A percentile compares a stretch with the other conserved stretches of the same genome.
Conservation (phyloP, 2,113 vertebrate species). For the Pollimyrus isidori region DNA sequence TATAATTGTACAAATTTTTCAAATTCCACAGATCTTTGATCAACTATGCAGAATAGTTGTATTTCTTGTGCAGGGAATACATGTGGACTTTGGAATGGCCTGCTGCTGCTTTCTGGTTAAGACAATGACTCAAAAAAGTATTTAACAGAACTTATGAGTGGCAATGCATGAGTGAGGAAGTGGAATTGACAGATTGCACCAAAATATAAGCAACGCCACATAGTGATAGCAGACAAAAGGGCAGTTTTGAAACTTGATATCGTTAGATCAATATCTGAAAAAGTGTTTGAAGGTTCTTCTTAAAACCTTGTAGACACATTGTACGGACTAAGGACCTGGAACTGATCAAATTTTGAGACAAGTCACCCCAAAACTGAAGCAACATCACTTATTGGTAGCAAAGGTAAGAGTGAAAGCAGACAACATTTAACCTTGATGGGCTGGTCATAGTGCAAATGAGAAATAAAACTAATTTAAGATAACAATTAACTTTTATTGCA, state of each 20-base stretch:
- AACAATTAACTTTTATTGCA: no score
- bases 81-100: background rate
- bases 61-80: background rate
- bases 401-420: no score
- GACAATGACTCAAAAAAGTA: background rate
- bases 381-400: no score
- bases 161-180: background rate
- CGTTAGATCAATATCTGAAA: background rate
- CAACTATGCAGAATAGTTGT: no score
- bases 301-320: no score
- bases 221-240: background rate
- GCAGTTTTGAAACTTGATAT: background rate
- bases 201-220: background rate
- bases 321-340: no score
- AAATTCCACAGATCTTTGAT: background rate
- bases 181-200: background rate
- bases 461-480: no score
- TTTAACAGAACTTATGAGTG: background rate
- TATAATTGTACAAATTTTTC: background rate
- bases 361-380: no score
- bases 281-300: no score
- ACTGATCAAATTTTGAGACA: no score
- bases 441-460: no score
- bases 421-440: no score
- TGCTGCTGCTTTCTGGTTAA: background rate